Conservation (phyloP, 2,888 invertebrate species). For the Patella ulyssiponensis region DNA sequence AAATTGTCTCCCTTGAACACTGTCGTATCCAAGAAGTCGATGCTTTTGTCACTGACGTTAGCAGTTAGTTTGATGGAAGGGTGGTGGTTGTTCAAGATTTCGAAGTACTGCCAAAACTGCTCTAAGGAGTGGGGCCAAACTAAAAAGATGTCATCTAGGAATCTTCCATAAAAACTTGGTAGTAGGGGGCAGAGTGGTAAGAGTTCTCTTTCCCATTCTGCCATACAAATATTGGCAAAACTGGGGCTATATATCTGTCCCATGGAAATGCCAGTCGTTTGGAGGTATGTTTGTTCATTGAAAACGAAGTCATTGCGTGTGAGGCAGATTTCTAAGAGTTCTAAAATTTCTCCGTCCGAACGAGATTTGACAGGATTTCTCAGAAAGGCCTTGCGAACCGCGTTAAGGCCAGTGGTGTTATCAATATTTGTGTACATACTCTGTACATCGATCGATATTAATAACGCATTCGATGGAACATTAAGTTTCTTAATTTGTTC, state of each 20-base stretch:
- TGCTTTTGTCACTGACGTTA: constrained; percentile 1
- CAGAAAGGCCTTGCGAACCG: too few relatives aligned
- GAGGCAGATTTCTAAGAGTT: not conserved
- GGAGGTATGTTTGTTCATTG: not conserved
- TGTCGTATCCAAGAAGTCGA: constrained; percentile 1
- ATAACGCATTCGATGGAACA: too few relatives aligned
- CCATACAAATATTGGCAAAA: not conserved
- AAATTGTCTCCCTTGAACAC: not conserved
- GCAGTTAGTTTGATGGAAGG: constrained; percentile 5
- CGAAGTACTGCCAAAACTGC: not conserved
- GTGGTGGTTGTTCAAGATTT: not conserved
- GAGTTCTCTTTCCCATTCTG: not conserved
- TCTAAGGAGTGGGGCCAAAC: not conserved
- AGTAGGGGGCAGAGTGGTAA: not conserved
- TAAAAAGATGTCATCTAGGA: not conserved
- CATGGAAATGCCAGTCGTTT: not conserved
- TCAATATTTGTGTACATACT: too few relatives aligned
- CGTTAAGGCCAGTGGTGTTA: too few relatives aligned
- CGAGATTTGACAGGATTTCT: too few relatives aligned
- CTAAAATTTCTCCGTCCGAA: too few relatives aligned
- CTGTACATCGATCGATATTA: too few relatives aligned
- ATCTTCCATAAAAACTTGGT: not conserved
- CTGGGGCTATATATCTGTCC: not conserved
- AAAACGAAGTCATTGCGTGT: not conserved
- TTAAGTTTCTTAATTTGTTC: too few relatives aligned